Evolutionary conservation across 2,113 vertebrate genomes (phyloP).

Genomic region (Psephotus haematonotus): DNA sequence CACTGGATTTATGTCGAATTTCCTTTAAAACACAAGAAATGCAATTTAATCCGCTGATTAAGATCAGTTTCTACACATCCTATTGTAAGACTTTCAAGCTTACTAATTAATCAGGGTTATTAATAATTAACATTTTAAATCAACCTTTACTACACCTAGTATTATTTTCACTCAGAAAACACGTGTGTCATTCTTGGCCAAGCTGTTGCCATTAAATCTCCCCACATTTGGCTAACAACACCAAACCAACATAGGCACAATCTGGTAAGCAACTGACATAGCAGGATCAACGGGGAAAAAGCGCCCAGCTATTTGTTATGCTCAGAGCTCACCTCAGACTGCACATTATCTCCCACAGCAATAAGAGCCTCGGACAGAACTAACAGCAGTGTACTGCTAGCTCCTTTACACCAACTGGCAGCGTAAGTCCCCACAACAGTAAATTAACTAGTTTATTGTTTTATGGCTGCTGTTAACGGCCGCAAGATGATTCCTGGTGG

Average conservation of each 20-base stretch:
- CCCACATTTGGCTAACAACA: background rate
- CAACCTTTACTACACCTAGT: background rate
- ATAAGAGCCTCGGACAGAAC: background rate
- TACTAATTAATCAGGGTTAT: background rate
- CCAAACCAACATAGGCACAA: background rate
- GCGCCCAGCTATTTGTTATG: background rate
- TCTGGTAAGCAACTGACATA: background rate
- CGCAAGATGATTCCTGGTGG: background rate
- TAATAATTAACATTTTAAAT: background rate
- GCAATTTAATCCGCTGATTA: background rate
- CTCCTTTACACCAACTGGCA: background rate
- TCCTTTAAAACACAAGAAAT: conserved; percentile 82
- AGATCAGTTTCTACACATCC: background rate
- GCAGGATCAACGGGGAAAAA: background rate
- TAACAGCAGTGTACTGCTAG: background rate
- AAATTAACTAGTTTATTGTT: background rate
- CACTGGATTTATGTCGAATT: conserved; percentile 90
- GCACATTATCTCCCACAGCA: background rate
- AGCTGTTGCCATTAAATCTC: background rate
- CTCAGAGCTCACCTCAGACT: background rate
- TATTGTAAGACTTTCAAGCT: background rate
- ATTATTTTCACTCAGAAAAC: background rate
- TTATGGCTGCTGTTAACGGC: background rate
- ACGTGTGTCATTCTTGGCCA: accelerated
- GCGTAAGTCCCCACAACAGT: background rate